Percentiles rank a stretch among this genome's conserved stretches.
Conservation (phyloP, 2,888 invertebrate genomes). For the Chirona hameri region DNA sequence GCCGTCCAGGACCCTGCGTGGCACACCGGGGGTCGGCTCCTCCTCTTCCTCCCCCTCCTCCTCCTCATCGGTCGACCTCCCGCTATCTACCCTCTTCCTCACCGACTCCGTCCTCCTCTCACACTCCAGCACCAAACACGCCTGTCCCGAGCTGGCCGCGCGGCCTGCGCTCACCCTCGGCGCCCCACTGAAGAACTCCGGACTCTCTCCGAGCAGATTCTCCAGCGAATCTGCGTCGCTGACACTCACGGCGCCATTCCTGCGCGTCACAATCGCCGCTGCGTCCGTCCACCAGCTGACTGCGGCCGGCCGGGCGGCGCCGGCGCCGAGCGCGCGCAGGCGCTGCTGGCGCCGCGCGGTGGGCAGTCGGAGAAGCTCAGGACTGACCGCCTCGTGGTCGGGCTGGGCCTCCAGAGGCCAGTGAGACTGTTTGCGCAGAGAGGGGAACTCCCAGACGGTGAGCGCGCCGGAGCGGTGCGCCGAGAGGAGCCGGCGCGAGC, state of each 20-base stretch:
- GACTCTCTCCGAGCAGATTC: slow-evolving; percentile 64
- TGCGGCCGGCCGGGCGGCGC: slow-evolving; percentile 59
- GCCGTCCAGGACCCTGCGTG: neutral
- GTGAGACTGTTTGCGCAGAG: slow-evolving; percentile 50
- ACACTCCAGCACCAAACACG: neutral
- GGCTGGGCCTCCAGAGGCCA: slow-evolving; percentile 53
- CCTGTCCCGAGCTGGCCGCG: neutral
- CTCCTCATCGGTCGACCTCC: slow-evolving; percentile 3
- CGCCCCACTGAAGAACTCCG: slow-evolving; percentile 62
- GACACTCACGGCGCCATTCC: slow-evolving; percentile 56
- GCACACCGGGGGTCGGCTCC: neutral
- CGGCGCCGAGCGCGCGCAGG: slow-evolving; percentile 45
- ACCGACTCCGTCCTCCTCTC: neutral
- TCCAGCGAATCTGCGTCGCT: slow-evolving; percentile 50
- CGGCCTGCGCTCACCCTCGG: slow-evolving; percentile 46
- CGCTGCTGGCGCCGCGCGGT: slow-evolving; percentile 30
- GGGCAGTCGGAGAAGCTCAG: slow-evolving; percentile 41
- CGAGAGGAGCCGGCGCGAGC: slow-evolving; percentile 58
- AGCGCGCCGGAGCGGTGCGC: slow-evolving; percentile 66
- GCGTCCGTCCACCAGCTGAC: slow-evolving; percentile 71
- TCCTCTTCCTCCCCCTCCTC: neutral
- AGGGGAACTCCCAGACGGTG: slow-evolving; percentile 65
- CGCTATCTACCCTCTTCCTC: neutral
- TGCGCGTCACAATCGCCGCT: slow-evolving; percentile 65
- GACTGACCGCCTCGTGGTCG: slow-evolving; percentile 57